Evolutionary conservation across 2,113 vertebrate species (phyloP).

Genomic region (Lampris incognitus): DNA sequence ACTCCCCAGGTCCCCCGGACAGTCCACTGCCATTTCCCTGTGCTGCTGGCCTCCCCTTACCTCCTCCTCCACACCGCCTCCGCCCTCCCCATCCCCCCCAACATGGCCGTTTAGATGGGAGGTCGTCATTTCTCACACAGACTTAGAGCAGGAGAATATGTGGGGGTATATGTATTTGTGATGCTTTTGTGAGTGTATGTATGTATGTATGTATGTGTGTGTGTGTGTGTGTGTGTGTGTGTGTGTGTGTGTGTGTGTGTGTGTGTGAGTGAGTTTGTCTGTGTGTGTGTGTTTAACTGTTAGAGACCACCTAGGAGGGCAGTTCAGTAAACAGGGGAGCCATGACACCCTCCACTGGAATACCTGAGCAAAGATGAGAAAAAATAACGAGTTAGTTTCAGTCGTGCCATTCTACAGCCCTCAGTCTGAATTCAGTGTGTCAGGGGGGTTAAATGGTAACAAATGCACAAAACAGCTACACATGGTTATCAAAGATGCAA

Average conservation of each 20-base stretch:
- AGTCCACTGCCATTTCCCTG: slow-evolving; percentile 97
- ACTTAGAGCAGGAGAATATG: slow-evolving; percentile 4
- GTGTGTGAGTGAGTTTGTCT: background rate
- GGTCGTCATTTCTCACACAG: slow-evolving; percentile 86
- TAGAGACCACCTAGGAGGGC: slow-evolving; percentile 53
- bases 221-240: background rate
- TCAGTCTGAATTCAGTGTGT: background rate
- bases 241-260: background rate
- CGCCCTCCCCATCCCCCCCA: slow-evolving; percentile 86
- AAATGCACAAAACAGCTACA: too few relatives aligned
- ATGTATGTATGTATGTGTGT: background rate
- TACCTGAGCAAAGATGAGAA: slow-evolving; percentile 42
- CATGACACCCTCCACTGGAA: slow-evolving; percentile 52
- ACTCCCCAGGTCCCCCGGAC: slow-evolving; percentile 92
- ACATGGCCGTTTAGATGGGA: slow-evolving; percentile 96
- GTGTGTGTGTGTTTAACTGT: background rate
- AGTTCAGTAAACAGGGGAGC: slow-evolving; percentile 42
- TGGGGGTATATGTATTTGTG: too few relatives aligned
- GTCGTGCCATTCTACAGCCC: background rate
- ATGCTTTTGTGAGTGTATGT: slow-evolving; percentile 12
- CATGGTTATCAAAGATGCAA: too few relatives aligned
- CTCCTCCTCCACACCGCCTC: slow-evolving; percentile 82
- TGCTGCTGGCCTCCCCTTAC: slow-evolving; percentile 86
- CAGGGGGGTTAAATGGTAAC: too few relatives aligned
- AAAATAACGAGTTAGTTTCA: background rate